Evolutionary conservation across 2,797 vertebrate genomes (phyloP).

Genomic region (Myotis vivesi): DNA sequence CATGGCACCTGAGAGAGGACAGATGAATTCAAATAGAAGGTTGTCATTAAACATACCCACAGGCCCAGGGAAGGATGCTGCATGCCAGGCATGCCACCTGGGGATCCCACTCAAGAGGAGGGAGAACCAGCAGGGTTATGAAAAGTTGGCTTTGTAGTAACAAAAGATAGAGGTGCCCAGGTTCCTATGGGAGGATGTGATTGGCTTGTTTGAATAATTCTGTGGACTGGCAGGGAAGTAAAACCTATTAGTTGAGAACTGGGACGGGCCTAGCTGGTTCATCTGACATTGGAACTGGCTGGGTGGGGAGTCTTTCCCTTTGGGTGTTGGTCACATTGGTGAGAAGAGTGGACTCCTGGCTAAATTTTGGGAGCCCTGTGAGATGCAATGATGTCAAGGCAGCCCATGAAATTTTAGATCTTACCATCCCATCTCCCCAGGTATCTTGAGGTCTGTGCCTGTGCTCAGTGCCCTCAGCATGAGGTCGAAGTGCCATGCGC

Average conservation of each 20-base stretch:
- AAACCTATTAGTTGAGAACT: fast-evolving
- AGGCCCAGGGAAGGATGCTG: background rate
- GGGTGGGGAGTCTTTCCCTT: background rate
- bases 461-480: fast-evolving
- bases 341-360: fast-evolving
- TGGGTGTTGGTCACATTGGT: fast-evolving
- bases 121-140: fast-evolving
- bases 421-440: background rate
- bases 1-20: background rate
- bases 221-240: background rate
- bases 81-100: fast-evolving
- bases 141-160: fast-evolving
- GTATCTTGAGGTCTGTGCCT: no score
- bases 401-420: background rate
- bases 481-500: fast-evolving
- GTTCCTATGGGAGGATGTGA: fast-evolving
- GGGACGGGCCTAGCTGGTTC: fast-evolving
- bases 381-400: background rate
- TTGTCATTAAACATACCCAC: no score
- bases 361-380: background rate
- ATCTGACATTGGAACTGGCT: fast-evolving
- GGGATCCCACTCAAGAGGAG: fast-evolving
- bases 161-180: background rate
- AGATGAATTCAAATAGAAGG: background rate
- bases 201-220: background rate